These are phyloP conservation scores for Acyrthosiphon pisum DNA, from an alignment of 1,140 invertebrate species.

Conservation along the genomic window DNA sequence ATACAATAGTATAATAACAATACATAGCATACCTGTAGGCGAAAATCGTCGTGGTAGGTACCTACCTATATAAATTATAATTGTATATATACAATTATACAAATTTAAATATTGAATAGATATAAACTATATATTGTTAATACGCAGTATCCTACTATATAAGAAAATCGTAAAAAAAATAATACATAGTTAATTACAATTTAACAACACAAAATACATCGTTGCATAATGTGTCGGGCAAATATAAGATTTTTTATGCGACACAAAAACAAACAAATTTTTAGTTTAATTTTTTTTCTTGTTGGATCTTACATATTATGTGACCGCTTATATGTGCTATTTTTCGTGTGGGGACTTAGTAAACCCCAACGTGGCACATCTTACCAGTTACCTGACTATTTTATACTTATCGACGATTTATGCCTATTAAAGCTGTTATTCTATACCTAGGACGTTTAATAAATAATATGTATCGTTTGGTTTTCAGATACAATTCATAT, in stretches of 20 bases:
- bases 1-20: not conserved
- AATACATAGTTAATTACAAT: not conserved
- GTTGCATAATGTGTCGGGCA: not conserved
- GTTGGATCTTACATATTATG: too few relatives aligned
- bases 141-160: not conserved
- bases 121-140: not conserved
- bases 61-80: not conserved
- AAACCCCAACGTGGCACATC: too few relatives aligned
- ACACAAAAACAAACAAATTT: too few relatives aligned
- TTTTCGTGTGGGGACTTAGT: too few relatives aligned
- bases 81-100: not conserved
- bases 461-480: not conserved
- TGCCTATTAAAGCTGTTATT: not conserved
- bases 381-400: not conserved
- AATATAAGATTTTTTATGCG: too few relatives aligned
- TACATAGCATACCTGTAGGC: not conserved
- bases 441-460: not conserved
- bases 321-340: too few relatives aligned
- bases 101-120: not conserved
- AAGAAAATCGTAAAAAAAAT: not conserved
- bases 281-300: too few relatives aligned
- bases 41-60: not conserved
- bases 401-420: not conserved
- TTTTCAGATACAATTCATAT: conserved; percentile 58
- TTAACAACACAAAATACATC: not conserved